Evolutionary conservation across 2,888 invertebrate species (phyloP), one percentile per base, ranked within the genome.

Genomic region (Cerceris rybyensis): DNA sequence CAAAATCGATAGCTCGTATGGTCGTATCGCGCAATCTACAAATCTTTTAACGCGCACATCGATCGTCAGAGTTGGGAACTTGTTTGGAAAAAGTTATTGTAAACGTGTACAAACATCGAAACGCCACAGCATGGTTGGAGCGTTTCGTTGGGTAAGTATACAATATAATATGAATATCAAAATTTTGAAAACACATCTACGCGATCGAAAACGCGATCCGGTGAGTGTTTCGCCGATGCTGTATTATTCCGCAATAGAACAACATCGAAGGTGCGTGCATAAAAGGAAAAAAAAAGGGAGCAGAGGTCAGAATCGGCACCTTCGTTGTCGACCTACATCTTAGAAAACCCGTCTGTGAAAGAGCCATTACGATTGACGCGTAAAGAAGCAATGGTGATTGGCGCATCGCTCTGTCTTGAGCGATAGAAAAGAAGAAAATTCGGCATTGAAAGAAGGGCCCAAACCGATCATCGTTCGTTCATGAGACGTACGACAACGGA

Each of bases 111-210:
- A 82, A 85, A 84, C 71, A 68, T 75, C 69, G 74, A 73, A 60
- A 70, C 75, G 69, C 69, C 63, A 76, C 14, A 49, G 50, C 61
- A 64, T 55, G 52, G 46, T 46, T 61, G 57, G 42, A 43, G 52
- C 46, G 39, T n/a, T 73, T 64, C 78, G 80, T 50, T 80, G 73
- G 70, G 64, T 80, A 71, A 85, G 50, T 76, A 59, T 77, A 67
- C 67, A 78, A 43, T 61, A 67, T 70, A 76, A 84, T 78, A 85
- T 57, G 81, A 79, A 72, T 86, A 85, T 86, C 78, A 86, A 84
- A 84, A 86, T 85, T 86, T 85, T 70, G 84, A 83, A 81, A 81
- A 86, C 71, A 78, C 75, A 58, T 60, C 74, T 71, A 82, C 71
- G 66, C 61, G 78, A 78, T 71, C 55, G 54, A 59, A 76, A 76